Percentiles rank a stretch among this genome's conserved stretches.
phyloP scores from a whole-genome alignment of 2,888 invertebrate species.

The Eupithecia dodoneata region DNA sequence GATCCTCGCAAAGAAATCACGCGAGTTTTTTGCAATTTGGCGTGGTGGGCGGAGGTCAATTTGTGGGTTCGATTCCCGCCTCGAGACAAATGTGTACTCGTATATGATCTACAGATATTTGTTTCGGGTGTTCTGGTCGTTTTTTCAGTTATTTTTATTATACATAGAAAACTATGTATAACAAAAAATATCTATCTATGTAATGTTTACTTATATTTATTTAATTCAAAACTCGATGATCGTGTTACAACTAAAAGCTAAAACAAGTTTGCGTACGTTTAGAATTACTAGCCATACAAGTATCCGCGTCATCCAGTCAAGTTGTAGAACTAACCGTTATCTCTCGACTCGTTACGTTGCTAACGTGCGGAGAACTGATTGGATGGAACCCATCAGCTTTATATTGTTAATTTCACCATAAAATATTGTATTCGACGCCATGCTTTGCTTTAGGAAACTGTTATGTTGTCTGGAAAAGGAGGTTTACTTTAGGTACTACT shows the following conservation, averaged over 20 bases:
- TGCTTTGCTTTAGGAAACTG: neutral
- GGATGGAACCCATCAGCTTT: conserved; percentile 7
- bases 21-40: neutral
- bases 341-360: conserved; percentile 50
- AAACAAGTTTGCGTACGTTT: conserved; percentile 31
- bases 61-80: no score
- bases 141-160: no score
- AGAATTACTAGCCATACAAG: neutral
- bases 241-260: neutral
- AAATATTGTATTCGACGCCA: conserved; percentile 5
- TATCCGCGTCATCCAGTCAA: conserved; percentile 29
- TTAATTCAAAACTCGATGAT: neutral
- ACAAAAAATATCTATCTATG: no score
- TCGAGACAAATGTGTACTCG: no score
- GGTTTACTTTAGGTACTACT: neutral
- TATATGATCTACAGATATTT: no score
- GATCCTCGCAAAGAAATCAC: neutral
- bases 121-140: no score
- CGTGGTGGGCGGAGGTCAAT: no score
- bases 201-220: no score
- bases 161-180: no score
- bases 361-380: conserved; percentile 20
- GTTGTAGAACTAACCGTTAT: conserved; percentile 57
- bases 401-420: conserved; percentile 6
- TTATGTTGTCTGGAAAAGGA: neutral